phyloP scores from a whole-genome alignment of 2,113 vertebrate genomes.

The Cygnus buccinator region DNA sequence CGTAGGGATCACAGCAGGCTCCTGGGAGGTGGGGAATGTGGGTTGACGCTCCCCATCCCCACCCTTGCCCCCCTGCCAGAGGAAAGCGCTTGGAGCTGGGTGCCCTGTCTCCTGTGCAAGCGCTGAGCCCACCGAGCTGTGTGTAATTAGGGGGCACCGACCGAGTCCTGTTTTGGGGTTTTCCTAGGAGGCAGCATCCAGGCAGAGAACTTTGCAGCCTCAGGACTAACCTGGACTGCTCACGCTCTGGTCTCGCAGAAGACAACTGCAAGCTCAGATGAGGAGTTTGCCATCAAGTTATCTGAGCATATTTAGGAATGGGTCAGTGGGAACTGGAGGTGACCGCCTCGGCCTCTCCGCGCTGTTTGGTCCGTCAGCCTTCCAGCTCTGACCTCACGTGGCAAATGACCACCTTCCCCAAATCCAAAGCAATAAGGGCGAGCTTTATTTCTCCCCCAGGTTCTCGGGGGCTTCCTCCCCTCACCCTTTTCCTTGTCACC shows the following conservation, averaged over 20 bases:
- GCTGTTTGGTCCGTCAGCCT: not conserved
- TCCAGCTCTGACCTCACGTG: not conserved
- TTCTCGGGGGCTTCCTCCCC: not conserved
- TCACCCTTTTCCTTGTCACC: not conserved
- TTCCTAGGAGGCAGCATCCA: not conserved
- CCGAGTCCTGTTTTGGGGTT: not conserved
- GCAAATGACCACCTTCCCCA: not conserved
- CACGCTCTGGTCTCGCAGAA: not conserved
- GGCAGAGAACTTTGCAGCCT: not conserved
- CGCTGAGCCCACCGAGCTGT: not conserved
- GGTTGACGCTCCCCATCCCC: not conserved
- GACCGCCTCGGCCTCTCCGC: not conserved
- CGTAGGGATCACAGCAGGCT: not conserved
- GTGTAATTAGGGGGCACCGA: not conserved
- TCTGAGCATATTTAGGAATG: not conserved
- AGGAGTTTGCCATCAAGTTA: not conserved
- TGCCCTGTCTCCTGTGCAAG: not conserved
- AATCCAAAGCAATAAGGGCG: not conserved
- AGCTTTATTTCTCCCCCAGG: not conserved
- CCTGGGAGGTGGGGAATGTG: slow-evolving; percentile 40
- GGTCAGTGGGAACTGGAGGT: not conserved
- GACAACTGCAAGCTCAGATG: not conserved
- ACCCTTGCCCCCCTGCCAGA: not conserved
- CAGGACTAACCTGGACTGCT: not conserved
- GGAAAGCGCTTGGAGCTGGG: not conserved